Base-by-base conservation (phyloP, 1,140 invertebrate genomes). In the Mamestra configurata region DNA sequence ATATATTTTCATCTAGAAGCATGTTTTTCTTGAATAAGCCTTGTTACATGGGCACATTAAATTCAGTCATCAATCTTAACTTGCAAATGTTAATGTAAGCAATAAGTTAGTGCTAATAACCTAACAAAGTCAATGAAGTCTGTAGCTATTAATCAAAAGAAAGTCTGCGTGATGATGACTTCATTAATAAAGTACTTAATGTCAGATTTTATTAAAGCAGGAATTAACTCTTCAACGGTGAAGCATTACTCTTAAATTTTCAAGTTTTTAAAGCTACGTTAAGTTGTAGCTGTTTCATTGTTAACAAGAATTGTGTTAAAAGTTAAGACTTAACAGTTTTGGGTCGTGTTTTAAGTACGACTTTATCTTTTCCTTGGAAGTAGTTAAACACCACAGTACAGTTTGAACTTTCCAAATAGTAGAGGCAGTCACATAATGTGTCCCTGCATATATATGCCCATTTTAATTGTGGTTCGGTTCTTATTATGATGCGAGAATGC, bases 1-100 rank as follows among this genome's bases (percentile, higher is more conserved):
- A 37, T 10, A 37, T 64, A 64, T 64, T 64, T 18, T 37, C 11
- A 35, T 8, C n/a, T 18, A 15, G 0, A n/a, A n/a, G 15, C n/a
- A 18, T 37, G 27, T 64, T 55, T 55, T 55, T 55, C 51, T 11
- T 18, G 15, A 18, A 51, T 8, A 55, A n/a, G n/a, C n/a, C n/a
- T 11, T 22, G 20, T 37, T 10, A 64, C 59, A 35, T 10, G n/a
- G 59, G n/a, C 18, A 37, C 31, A 35, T 61, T 35, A 35, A 61
- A 61, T 27, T 35, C 57, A 61, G 27, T 15, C 57, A 64, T 64
- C 59, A 64, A 64, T 64, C 59, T 64, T 37, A 20, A 18, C 57
- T 35, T 61, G n/a, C 31, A 37, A 61, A 35, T 61, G 57, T 61
- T 59, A 59, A 59, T 22, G 2, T 10, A 15, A 37, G 15, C 59